Conservation (phyloP, 2,113 vertebrate species). For the Cinclus cinclus region DNA sequence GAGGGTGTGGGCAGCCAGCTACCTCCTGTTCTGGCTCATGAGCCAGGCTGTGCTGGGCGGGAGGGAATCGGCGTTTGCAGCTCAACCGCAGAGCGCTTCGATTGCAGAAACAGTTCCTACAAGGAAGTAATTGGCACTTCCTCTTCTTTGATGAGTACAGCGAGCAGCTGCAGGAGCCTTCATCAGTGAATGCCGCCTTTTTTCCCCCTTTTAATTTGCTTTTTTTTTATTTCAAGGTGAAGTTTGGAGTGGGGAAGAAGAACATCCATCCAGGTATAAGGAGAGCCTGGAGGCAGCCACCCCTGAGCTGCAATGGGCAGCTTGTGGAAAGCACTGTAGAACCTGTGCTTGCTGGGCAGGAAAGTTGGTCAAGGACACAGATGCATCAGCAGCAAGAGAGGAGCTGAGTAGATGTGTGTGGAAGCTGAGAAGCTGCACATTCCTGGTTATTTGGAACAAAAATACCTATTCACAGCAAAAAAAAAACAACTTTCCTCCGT, state of each 20-base stretch:
- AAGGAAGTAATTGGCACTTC: slow-evolving; percentile 1
- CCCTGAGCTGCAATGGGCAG: neutral
- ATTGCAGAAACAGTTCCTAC: neutral
- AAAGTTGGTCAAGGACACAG: neutral
- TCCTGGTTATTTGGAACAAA: neutral
- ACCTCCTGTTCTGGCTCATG: neutral
- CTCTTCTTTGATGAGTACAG: neutral
- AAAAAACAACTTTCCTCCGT: fast-evolving
- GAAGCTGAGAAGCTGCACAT: neutral
- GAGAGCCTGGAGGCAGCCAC: neutral
- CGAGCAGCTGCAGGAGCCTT: neutral
- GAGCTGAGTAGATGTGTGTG: neutral
- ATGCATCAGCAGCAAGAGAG: fast-evolving
- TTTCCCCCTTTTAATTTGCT: neutral
- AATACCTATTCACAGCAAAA: fast-evolving
- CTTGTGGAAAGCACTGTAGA: neutral
- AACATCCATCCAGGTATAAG: neutral
- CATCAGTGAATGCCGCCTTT: neutral
- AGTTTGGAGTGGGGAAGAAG: neutral
- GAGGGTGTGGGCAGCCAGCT: slow-evolving; percentile 30
- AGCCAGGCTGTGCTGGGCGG: neutral
- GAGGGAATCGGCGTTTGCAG: neutral
- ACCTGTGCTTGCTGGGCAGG: neutral
- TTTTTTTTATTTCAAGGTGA: neutral
- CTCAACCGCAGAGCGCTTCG: neutral